phyloP scores from a whole-genome alignment of 2,797 vertebrate genomes.

The Percopsis omiscomaycus region DNA sequence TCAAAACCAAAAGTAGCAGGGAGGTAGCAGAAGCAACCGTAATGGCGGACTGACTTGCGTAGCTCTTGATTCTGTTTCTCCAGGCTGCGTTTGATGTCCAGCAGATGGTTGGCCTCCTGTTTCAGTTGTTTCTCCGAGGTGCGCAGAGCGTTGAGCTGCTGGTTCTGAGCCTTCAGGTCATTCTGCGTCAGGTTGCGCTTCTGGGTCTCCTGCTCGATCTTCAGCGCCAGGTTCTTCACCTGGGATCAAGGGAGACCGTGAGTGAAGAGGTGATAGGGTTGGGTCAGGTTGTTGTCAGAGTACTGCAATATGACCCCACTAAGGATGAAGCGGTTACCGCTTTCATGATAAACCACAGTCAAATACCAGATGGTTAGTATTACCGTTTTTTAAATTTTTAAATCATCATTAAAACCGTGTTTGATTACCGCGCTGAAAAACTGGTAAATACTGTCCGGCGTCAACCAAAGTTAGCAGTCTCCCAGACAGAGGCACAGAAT shows the following conservation, averaged over 20 bases:
- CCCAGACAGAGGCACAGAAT: too few species aligned
- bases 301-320: neutral
- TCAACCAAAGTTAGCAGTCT: too few species aligned
- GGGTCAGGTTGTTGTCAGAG: neutral
- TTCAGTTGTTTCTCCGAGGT: conserved; percentile 96
- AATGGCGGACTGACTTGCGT: conserved; percentile 82
- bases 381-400: too few species aligned
- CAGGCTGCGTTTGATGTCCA: conserved; percentile 91
- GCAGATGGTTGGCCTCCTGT: conserved; percentile 94
- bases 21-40: neutral
- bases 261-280: neutral
- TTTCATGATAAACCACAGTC: too few species aligned
- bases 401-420: too few species aligned
- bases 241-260: conserved; percentile 50
- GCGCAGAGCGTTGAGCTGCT: conserved; percentile 89
- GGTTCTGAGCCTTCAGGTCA: conserved; percentile 94
- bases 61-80: conserved; percentile 97
- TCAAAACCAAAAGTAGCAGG: neutral
- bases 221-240: conserved; percentile 93
- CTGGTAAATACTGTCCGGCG: too few species aligned
- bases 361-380: too few species aligned
- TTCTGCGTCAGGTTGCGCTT: conserved; percentile 94
- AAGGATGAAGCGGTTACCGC: too few species aligned
- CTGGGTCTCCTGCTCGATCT: conserved; percentile 97
- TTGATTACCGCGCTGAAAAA: too few species aligned